phyloP scores from a whole-genome alignment of 2,113 vertebrate genomes.

The Chaetorhynchus papuensis region DNA sequence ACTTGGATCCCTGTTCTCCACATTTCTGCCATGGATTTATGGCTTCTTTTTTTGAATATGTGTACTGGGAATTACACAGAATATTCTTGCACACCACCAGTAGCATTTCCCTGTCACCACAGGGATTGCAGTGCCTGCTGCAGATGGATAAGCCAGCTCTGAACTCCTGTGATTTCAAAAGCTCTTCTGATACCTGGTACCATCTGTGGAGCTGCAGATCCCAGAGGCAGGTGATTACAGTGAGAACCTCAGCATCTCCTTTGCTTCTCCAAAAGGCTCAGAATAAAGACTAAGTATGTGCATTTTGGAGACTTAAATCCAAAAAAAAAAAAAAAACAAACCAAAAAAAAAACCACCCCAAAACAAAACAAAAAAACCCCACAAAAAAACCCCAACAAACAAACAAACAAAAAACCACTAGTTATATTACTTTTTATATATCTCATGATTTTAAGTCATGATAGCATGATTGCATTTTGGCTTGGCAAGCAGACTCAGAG shows the following conservation, averaged over 20 bases:
- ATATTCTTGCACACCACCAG: neutral
- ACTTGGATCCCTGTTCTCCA: neutral
- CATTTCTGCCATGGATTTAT: neutral
- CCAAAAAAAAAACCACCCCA: no score
- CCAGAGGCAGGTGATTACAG: neutral
- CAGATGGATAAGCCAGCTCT: neutral
- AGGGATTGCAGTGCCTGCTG: accelerated
- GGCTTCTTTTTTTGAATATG: neutral
- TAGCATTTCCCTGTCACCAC: neutral
- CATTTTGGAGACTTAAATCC: neutral
- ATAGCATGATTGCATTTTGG: neutral
- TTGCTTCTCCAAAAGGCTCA: neutral
- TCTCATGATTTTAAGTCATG: neutral
- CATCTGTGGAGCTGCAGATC: neutral
- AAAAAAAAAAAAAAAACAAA: neutral
- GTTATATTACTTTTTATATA: neutral
- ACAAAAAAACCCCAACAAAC: no score
- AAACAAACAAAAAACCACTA: no score
- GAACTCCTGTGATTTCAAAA: neutral
- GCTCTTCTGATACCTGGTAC: neutral
- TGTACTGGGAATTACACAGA: neutral
- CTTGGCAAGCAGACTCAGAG: neutral
- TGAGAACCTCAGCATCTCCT: neutral
- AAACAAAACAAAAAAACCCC: no score
- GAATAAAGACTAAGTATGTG: neutral